These are phyloP conservation scores for Myotis vivesi DNA, from an alignment of 2,797 vertebrate species.

Conservation along the genomic window DNA sequence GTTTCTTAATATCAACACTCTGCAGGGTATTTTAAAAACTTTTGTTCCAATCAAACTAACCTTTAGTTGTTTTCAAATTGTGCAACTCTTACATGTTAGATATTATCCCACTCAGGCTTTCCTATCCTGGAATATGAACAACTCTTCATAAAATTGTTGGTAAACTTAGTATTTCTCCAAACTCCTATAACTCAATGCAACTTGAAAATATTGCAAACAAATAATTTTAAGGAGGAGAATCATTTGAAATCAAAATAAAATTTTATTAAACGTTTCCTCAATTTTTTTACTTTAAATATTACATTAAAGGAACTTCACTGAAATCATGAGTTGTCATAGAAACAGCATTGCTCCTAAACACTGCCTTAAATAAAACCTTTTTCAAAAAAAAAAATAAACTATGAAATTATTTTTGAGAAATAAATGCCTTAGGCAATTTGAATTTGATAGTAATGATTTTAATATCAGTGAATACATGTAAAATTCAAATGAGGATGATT, in stretches of 20 bases:
- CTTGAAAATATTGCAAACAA: slow-evolving; percentile 74
- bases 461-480: neutral
- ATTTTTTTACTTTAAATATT: slow-evolving; percentile 63
- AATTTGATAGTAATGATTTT: slow-evolving; percentile 37
- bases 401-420: slow-evolving; percentile 47
- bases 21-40: slow-evolving; percentile 40
- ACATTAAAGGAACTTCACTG: neutral
- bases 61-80: slow-evolving; percentile 56
- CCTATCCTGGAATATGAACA: slow-evolving; percentile 31
- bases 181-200: neutral
- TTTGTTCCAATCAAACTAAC: slow-evolving; percentile 37
- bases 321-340: slow-evolving; percentile 52
- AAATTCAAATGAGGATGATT: neutral
- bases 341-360: slow-evolving; percentile 30
- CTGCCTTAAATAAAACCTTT: slow-evolving; percentile 41
- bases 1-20: slow-evolving; percentile 54
- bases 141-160: slow-evolving; percentile 55
- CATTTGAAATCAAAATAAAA: slow-evolving; percentile 66
- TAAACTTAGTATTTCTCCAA: slow-evolving; percentile 72
- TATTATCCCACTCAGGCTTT: slow-evolving; percentile 34
- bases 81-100: slow-evolving; percentile 48
- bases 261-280: slow-evolving; percentile 75
- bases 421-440: slow-evolving; percentile 8
- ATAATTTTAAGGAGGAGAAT: slow-evolving; percentile 63
- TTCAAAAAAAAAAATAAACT: neutral